These are phyloP conservation scores for Thereva unica DNA, from an alignment of 2,888 invertebrate genomes.

Conservation along the genomic window DNA sequence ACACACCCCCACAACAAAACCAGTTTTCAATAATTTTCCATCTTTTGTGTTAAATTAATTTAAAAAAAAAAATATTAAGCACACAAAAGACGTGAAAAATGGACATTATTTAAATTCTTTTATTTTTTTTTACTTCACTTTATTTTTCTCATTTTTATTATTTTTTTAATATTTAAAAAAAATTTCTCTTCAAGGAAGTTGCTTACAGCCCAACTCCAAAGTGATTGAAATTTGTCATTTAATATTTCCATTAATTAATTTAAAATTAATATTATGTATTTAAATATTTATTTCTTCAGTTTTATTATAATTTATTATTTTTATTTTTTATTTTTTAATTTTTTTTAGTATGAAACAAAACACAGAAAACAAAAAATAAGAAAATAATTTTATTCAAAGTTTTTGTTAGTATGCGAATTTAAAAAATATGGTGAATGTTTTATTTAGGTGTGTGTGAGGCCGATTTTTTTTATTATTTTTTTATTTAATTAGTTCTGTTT, in stretches of 20 bases:
- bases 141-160: not conserved
- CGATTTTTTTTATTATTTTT: too few relatives aligned
- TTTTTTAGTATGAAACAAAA: not conserved
- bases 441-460: conserved; percentile 24
- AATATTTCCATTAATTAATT: too few relatives aligned
- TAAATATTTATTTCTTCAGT: conserved; percentile 10
- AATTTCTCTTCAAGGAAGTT: not conserved
- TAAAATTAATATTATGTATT: not conserved
- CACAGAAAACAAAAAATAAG: too few relatives aligned
- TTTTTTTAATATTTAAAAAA: not conserved
- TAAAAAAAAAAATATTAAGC: not conserved
- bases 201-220: conserved; percentile 2
- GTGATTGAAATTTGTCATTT: not conserved
- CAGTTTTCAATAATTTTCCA: too few relatives aligned
- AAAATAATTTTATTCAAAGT: too few relatives aligned
- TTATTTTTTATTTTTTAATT: not conserved
- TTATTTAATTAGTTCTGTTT: not conserved
- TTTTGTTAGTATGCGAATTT: not conserved
- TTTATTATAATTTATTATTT: conserved; percentile 1
- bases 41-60: too few relatives aligned
- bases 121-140: conserved; percentile 26
- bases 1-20: too few relatives aligned
- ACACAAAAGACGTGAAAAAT: conserved; percentile 5
- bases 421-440: conserved; percentile 3
- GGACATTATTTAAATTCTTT: conserved; percentile 11